These are phyloP conservation scores for Gobiocypris rarus DNA, from an alignment of 2,113 vertebrate species.

Conservation along the genomic window DNA sequence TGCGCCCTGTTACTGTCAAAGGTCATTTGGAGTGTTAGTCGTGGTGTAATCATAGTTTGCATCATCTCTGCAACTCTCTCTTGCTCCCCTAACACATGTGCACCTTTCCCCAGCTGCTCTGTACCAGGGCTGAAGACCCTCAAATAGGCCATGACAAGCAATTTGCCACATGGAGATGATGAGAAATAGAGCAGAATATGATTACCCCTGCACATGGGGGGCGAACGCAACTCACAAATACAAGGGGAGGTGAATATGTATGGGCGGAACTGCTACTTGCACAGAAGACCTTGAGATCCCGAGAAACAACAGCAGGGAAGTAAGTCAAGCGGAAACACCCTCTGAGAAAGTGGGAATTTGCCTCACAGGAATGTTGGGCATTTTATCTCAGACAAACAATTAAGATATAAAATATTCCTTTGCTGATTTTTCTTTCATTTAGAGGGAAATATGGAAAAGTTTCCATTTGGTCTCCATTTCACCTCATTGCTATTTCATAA, in stretches of 20 bases:
- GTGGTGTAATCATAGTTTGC: neutral
- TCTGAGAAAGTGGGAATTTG: neutral
- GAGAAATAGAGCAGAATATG: constrained; percentile 72
- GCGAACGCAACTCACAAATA: constrained; percentile 62
- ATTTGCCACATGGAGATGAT: constrained; percentile 70
- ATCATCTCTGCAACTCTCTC: neutral
- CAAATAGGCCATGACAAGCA: constrained; percentile 75
- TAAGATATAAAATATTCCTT: neutral
- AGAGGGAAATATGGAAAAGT: neutral
- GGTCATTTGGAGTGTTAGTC: neutral
- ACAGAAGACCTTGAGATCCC: constrained; percentile 15
- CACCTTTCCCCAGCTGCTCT: constrained; percentile 12
- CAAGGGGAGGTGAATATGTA: constrained; percentile 34
- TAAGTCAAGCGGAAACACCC: neutral
- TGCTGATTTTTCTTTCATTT: neutral
- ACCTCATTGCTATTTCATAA: neutral
- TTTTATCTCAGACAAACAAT: too few species aligned
- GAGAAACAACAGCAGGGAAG: neutral
- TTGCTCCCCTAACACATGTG: constrained; percentile 1
- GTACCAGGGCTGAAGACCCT: constrained; percentile 68
- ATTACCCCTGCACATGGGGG: constrained; percentile 57
- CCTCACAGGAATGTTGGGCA: neutral
- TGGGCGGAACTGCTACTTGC: neutral
- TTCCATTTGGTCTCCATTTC: neutral
- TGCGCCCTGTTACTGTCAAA: neutral